These are phyloP conservation scores for Dolomedes plantarius DNA, from an alignment of 2,888 invertebrate genomes.

Conservation along the genomic window DNA sequence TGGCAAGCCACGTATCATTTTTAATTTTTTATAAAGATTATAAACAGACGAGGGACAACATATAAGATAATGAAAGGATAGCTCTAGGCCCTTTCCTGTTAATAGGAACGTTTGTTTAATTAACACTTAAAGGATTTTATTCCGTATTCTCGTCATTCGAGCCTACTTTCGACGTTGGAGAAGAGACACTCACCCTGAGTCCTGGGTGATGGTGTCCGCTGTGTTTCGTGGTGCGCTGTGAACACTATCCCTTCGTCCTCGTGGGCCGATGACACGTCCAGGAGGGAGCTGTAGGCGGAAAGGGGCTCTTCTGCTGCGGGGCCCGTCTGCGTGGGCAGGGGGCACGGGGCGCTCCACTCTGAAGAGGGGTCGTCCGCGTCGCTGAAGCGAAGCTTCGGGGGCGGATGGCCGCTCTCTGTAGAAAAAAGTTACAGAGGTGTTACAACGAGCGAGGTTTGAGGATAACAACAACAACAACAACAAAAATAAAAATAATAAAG, in stretches of 20 bases:
- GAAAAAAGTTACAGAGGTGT: background rate
- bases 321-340: conserved; percentile 41
- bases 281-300: conserved; percentile 56
- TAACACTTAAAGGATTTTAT: too few species aligned
- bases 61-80: too few species aligned
- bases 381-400: conserved; percentile 54
- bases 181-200: background rate
- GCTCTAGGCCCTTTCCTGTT: too few species aligned
- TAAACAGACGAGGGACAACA: too few species aligned
- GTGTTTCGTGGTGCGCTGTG: conserved; percentile 10
- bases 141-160: too few species aligned
- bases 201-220: conserved; percentile 32
- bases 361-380: conserved; percentile 40
- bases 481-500: too few species aligned
- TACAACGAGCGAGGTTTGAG: too few species aligned
- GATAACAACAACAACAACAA: too few species aligned
- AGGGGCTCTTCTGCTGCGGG: conserved; percentile 36
- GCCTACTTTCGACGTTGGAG: too few species aligned
- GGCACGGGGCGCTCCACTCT: conserved; percentile 14
- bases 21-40: too few species aligned
- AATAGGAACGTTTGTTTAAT: too few species aligned
- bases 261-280: conserved; percentile 49
- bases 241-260: conserved; percentile 53
- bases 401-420: conserved; percentile 39
- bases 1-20: too few species aligned